Base-by-base conservation (phyloP, 2,797 vertebrate genomes). In the Hydrophis major region DNA sequence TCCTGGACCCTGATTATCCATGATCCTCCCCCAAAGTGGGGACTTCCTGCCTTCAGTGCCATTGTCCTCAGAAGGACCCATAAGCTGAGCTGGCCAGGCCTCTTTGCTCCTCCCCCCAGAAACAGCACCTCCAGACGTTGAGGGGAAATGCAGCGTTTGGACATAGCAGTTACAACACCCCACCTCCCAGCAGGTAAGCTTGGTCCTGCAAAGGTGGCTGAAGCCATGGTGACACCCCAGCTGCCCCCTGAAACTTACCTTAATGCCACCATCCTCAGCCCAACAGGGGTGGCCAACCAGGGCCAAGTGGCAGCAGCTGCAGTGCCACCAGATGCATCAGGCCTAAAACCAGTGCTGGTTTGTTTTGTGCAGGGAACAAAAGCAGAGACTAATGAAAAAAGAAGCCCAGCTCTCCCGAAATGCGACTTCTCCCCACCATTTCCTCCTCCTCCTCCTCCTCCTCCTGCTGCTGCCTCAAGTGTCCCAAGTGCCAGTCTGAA, bases 331-430 rank as follows among this genome's bases (percentile, higher is more conserved):
- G 27, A 13, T 1, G 61, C 27, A 11, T 12, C 11, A 12, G 11
- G 61, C 27, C 61, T 0, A 13, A 12, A 13, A 12, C 61, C n/a
- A 0, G 0, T 16, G n/a, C n/a, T 6, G 14, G 2, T 2, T 74
- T 74, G 14, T 32, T 74, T 37, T 18, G 66, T 7, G 61, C 61
- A 28, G 61, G 4, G 27, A 63, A 63, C 8, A 28, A 11, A 63
- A 63, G 61, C 61, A 0, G 1, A 63, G 61, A 11, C 60, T 27
- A 27, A 61, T 53, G 2, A 53, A 53, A 11, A 60, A 8, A 28
- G 4, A 8, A 8, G 25, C 8, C 0, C 61, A 12, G 12, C 61
- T 11, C 61, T 63, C 61, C 61, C 8, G 22, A 61, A 61, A 20
- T 3, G 60, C 2, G 27, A 20, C 18, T 16, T 20, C 57, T 6